These are phyloP conservation scores for Batillaria attramentaria DNA, from an alignment of 1,140 invertebrate genomes.

Conservation along the genomic window DNA sequence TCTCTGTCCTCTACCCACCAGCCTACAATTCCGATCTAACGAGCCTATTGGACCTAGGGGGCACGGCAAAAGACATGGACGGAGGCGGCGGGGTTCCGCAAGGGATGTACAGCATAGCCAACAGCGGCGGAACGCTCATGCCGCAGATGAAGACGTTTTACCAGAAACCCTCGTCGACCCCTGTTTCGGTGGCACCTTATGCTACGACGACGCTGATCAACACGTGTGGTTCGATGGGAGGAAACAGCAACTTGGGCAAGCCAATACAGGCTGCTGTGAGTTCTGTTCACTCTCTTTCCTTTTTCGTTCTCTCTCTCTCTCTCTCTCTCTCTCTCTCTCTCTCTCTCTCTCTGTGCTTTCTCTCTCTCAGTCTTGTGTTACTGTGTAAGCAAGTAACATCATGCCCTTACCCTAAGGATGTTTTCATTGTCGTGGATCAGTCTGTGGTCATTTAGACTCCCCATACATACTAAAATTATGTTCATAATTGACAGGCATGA, in stretches of 20 bases:
- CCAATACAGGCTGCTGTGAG: constrained; percentile 38
- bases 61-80: constrained; percentile 46
- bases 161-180: constrained; percentile 74
- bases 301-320: neutral
- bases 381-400: too few species aligned
- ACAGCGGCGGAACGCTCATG: constrained; percentile 47
- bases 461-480: too few species aligned
- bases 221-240: constrained; percentile 43
- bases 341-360: neutral
- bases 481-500: too few species aligned
- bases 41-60: constrained; percentile 51
- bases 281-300: constrained; percentile 18
- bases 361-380: neutral
- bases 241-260: constrained; percentile 26
- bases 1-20: constrained; percentile 13
- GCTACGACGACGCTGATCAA: constrained; percentile 84
- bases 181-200: constrained; percentile 80
- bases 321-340: neutral
- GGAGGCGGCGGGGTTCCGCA: constrained; percentile 26
- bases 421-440: too few species aligned
- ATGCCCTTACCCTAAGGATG: too few species aligned
- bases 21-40: constrained; percentile 56
- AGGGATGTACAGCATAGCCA: constrained; percentile 32
- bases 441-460: too few species aligned
- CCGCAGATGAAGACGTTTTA: constrained; percentile 83